Evolutionary conservation across 1,140 invertebrate species (phyloP), one percentile per base, ranked within the genome.

Genomic region (Brachystomella parvula): DNA sequence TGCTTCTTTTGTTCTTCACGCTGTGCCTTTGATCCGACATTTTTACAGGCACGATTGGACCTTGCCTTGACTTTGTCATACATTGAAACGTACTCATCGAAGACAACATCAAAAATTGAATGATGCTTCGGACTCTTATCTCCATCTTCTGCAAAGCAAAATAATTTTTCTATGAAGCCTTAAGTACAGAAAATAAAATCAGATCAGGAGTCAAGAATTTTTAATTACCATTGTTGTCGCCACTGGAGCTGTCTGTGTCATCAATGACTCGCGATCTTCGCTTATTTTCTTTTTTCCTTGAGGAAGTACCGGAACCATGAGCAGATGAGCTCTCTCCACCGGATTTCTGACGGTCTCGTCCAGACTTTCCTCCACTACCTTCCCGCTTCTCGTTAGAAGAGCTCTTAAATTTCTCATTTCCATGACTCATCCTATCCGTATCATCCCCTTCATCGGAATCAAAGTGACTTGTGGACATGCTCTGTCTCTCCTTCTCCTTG

Each of bases 11-110:
- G 87, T 75, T 93, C 76, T 64, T 78, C 90, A 73, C 90, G 84
- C 76, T 91, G 92, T 77, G 92, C 89, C 75, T 91, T 90, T 76
- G 92, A 92, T 63, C 88, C 63, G 61, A 69, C 35, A 57, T 72
- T 64, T 73, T 74, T 70, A 74, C 76, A 68, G 67, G 76, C 67
- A 74, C 76, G 69, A 64, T 78, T 94, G 29, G 92, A 95, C 47
- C 94, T 84, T 2, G 93, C 90, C 79, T 98, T 98, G 0, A 98
- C 93, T 79, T 96, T 96, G 76, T 97, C 95, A 77, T 98, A 98
- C 94, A 98, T 98, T 33, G 94, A 96, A 66, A 94, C 92, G 75
- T 94, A 96, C 17, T 89, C 91, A 74, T 94, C 90, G 74, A 92
- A 89, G 28, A 90, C 84, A 66, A 92, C 91, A 75, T 93, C 90